Conservation (phyloP, 2,888 invertebrate genomes). For the Rotaria macrura region DNA sequence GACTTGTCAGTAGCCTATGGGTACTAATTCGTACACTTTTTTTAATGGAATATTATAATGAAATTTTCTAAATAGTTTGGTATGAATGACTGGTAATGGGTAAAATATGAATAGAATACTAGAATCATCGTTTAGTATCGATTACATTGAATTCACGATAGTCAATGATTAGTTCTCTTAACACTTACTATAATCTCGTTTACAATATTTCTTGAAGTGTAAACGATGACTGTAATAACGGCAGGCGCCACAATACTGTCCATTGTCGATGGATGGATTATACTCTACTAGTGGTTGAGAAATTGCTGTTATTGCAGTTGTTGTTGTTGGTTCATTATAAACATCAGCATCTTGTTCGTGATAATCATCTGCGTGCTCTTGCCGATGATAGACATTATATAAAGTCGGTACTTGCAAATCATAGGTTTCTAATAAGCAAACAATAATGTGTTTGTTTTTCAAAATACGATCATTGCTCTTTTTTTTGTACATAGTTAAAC, state of each 20-base stretch:
- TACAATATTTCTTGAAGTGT: conserved; percentile 26
- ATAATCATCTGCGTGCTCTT: background rate
- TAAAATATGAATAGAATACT: no score
- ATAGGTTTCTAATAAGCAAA: background rate
- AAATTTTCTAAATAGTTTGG: no score
- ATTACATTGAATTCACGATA: no score
- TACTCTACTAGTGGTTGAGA: background rate
- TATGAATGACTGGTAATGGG: no score
- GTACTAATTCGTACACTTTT: no score
- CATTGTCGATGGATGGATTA: background rate
- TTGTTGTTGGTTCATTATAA: background rate
- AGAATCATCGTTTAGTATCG: no score
- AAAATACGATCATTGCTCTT: background rate
- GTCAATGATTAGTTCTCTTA: background rate
- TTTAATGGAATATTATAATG: no score
- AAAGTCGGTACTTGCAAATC: background rate
- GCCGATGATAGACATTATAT: background rate
- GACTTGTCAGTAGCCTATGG: no score
- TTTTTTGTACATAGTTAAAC: background rate
- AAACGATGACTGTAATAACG: conserved; percentile 9
- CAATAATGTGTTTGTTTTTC: background rate
- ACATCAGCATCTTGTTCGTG: background rate
- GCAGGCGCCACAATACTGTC: conserved; percentile 23
- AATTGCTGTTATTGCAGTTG: background rate
- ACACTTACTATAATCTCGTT: conserved; percentile 24